phyloP scores from a whole-genome alignment of 2,888 invertebrate genomes.

The Eupithecia centaureata region DNA sequence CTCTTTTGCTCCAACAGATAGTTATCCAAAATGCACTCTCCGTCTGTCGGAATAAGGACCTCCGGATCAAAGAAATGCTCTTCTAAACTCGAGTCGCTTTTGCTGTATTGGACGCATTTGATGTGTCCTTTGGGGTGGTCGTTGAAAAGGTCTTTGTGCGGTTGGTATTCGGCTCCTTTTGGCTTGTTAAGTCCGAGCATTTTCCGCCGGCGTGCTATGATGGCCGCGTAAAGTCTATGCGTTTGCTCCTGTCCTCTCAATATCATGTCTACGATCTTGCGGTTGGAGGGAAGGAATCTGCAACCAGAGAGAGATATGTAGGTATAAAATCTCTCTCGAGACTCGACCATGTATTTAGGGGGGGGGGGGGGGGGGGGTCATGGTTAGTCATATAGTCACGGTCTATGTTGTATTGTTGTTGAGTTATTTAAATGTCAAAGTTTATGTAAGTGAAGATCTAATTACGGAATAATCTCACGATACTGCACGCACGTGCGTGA shows the following conservation, averaged over 20 bases:
- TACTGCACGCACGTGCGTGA: too few relatives aligned
- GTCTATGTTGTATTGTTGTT: too few relatives aligned
- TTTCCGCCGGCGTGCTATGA: conserved; percentile 84
- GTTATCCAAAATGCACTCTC: conserved; percentile 85
- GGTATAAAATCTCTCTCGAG: too few relatives aligned
- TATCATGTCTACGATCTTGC: conserved; percentile 86
- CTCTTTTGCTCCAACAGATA: conserved; percentile 86
- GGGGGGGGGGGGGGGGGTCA: too few relatives aligned
- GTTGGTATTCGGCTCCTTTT: conserved; percentile 60
- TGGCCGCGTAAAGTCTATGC: conserved; percentile 87
- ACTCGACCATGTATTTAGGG: too few relatives aligned
- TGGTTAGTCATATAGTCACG: too few relatives aligned
- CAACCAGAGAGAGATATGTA: too few relatives aligned
- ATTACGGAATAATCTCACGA: too few relatives aligned
- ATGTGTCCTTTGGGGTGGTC: conserved; percentile 73
- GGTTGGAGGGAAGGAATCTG: conserved; percentile 85
- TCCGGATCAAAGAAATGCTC: conserved; percentile 75
- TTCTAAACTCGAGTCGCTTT: conserved; percentile 59
- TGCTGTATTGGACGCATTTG: conserved; percentile 75
- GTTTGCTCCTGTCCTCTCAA: conserved; percentile 88
- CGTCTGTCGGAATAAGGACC: conserved; percentile 68
- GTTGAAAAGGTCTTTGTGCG: conserved; percentile 61
- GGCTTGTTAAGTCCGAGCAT: conserved; percentile 61
- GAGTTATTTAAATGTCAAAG: too few relatives aligned
- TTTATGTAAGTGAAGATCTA: too few relatives aligned